Evolutionary conservation across 2,113 vertebrate genomes (phyloP), one percentile per base, ranked within the genome.

Genomic region (Callaeas wilsoni): DNA sequence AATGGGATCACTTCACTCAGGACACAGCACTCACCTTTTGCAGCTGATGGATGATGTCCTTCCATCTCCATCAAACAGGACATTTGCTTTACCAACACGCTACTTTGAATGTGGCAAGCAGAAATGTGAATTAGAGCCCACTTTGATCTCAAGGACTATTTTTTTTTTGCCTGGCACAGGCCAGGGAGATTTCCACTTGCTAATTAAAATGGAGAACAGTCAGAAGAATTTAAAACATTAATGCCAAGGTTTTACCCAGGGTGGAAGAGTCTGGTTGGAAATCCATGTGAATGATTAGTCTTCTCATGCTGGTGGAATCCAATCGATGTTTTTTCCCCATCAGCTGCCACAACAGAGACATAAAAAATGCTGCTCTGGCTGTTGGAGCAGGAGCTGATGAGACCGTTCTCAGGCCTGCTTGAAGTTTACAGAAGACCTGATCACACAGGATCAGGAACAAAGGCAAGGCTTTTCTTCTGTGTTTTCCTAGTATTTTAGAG

Each of bases 201-300:
- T 93, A 93, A 96, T 96, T 96, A 87, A 93, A 90, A 89, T n/a
- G 57, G 52, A 87, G 69, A 59, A 50, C 23, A 47, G 57, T 78
- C 89, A 87, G 75, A 94, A 84, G 94, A 94, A 90, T 96, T 84
- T 92, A 78, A 87, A 75, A 41, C 64, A 75, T 92, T 81, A 93
- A 89, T 87, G 65, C 69, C 80, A 80, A 81, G 42, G 65, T 82
- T 87, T 78, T 93, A 80, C 21, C 21, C 74, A 33, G 49, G 15
- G 46, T 90, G 47, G 56, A 90, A 73, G 56, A 84, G 27, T 60
- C 70, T 52, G 35, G 44, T 73, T 94, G 67, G 57, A 93, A 93
- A 81, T 73, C 15, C 76, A 64, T 62, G n/a, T 8, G 0, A 52
- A 75, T 2, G 1, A 89, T 73, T 89, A 87, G 93, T 82, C 78